Conservation (phyloP, 2,888 invertebrate genomes). For the Tholera decimalis region DNA sequence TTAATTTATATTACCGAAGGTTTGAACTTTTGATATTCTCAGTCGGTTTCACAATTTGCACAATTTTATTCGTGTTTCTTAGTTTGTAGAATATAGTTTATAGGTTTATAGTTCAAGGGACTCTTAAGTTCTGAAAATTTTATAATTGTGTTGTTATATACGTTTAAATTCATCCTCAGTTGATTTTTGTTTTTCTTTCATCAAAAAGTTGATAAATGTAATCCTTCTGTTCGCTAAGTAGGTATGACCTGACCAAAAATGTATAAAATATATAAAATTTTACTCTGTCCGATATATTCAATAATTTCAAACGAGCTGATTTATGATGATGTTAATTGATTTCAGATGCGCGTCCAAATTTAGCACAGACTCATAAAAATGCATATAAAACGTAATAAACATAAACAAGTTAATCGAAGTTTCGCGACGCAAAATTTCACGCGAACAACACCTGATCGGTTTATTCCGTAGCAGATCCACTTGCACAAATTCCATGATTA, state of each 20-base stretch:
- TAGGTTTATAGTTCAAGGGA: conserved; percentile 23
- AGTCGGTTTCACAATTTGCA: conserved; percentile 14
- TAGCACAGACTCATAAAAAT: background rate
- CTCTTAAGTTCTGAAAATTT: conserved; percentile 4
- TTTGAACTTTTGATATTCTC: conserved; percentile 38
- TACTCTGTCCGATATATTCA: background rate
- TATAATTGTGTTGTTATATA: background rate
- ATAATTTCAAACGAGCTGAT: background rate
- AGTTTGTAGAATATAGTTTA: conserved; percentile 1
- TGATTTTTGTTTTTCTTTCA: background rate
- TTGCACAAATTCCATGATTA: conserved; percentile 48
- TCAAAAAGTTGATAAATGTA: background rate
- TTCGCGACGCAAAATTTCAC: background rate
- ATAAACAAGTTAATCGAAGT: background rate
- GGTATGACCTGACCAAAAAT: background rate
- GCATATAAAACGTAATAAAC: conserved; percentile 9
- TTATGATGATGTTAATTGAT: conserved; percentile 1
- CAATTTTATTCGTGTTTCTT: conserved; percentile 15
- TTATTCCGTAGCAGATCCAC: conserved; percentile 23
- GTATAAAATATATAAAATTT: background rate
- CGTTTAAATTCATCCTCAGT: background rate
- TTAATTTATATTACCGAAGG: conserved; percentile 41
- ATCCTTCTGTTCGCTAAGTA: background rate
- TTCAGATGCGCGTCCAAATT: background rate
- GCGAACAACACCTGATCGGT: background rate